Conservation (phyloP, 1,140 invertebrate genomes). For the Pemphigus obesinymphae region DNA sequence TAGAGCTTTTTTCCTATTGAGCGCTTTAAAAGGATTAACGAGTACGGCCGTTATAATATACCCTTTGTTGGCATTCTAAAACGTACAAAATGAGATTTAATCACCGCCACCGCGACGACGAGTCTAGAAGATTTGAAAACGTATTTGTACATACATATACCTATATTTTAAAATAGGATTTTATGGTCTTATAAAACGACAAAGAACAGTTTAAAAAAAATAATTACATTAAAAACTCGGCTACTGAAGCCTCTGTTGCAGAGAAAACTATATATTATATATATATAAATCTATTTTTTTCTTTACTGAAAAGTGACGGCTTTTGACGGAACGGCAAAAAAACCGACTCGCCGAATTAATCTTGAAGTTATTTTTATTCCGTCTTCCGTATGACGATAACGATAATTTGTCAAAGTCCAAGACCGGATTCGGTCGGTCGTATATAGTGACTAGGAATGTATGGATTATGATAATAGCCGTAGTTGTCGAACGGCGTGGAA, state of each 20-base stretch:
- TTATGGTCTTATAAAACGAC: not conserved
- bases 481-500: not conserved
- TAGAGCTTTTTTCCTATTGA: not conserved
- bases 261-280: not conserved
- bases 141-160: not conserved
- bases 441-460: not conserved
- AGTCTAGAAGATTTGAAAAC: not conserved
- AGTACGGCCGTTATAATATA: not conserved
- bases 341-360: not conserved
- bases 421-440: not conserved
- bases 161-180: not conserved
- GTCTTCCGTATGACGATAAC: not conserved
- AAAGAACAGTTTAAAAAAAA: not conserved
- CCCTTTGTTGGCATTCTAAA: constrained; percentile 6
- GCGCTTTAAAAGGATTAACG: constrained; percentile 27
- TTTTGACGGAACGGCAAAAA: not conserved
- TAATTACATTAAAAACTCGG: not conserved
- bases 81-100: not conserved
- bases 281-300: too few relatives aligned
- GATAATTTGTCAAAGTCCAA: not conserved
- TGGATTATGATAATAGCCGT: not conserved
- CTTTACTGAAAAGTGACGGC: too few relatives aligned
- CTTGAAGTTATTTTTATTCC: not conserved
- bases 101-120: not conserved
- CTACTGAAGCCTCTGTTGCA: too few relatives aligned